These are phyloP conservation scores for Dinocampus coccinellae DNA, from an alignment of 2,888 invertebrate species.

Conservation along the genomic window DNA sequence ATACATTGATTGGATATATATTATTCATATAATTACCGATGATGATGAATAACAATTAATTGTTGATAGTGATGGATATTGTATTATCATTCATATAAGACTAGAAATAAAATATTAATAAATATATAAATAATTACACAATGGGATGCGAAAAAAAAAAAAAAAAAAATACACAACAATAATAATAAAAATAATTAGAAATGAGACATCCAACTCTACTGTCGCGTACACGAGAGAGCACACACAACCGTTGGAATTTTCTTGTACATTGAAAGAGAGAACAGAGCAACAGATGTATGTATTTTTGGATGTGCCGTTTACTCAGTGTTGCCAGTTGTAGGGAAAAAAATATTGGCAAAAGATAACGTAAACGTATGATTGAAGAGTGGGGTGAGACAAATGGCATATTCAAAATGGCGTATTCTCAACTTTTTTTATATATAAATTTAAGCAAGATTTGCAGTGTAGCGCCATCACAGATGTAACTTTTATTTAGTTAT, in stretches of 20 bases:
- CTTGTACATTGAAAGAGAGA: neutral
- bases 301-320: neutral
- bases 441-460: too few species aligned
- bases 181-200: neutral
- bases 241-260: neutral
- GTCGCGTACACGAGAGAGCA: neutral
- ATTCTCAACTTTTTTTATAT: too few species aligned
- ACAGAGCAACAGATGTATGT: neutral
- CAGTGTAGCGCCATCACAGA: too few species aligned
- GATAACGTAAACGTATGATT: neutral
- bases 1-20: too few species aligned
- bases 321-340: neutral
- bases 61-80: neutral
- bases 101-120: neutral
- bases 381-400: neutral
- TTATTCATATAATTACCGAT: neutral
- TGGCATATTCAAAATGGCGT: neutral
- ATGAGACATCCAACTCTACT: neutral
- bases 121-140: conserved; percentile 10
- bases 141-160: neutral
- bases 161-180: too few species aligned
- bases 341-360: neutral
- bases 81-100: neutral
- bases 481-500: too few species aligned
- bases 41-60: neutral